Evolutionary conservation across 2,113 vertebrate species (phyloP).

Genomic region (Leptobrachium leishanense): DNA sequence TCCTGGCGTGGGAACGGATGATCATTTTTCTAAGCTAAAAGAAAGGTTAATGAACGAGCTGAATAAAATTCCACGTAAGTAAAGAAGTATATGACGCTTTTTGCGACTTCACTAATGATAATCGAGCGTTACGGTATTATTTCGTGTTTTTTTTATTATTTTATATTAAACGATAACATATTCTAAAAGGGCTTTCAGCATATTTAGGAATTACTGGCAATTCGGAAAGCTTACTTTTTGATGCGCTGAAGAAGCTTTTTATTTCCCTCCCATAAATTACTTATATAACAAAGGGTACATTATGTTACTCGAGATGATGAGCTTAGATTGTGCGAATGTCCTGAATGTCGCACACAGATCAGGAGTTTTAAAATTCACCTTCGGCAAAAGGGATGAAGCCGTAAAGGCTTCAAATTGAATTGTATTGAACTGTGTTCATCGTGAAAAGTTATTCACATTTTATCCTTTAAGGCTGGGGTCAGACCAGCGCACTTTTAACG

Average conservation of each 20-base stretch:
- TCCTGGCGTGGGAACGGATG: constrained; percentile 80
- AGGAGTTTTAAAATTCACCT: too few relatives aligned
- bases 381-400: too few relatives aligned
- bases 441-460: too few relatives aligned
- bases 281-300: constrained; percentile 6
- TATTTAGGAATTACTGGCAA: background rate
- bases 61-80: constrained; percentile 97
- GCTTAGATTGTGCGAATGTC: background rate
- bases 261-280: background rate
- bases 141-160: constrained; percentile 5
- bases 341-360: too few relatives aligned
- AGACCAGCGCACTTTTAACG: too few relatives aligned
- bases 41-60: constrained; percentile 98
- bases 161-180: constrained; percentile 7
- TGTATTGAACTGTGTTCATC: too few relatives aligned
- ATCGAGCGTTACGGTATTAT: constrained; percentile 1
- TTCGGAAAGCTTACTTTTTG: background rate
- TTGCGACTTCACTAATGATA: constrained; percentile 3
- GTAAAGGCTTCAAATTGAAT: too few relatives aligned
- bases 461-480: too few relatives aligned
- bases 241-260: constrained; percentile 14
- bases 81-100: constrained; percentile 16
- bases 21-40: constrained; percentile 92
- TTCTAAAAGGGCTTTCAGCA: constrained; percentile 19
- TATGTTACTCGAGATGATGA: constrained; percentile 12